Base-by-base conservation (phyloP, 2,113 vertebrate genomes). In the Rhadina sibilatrix region DNA sequence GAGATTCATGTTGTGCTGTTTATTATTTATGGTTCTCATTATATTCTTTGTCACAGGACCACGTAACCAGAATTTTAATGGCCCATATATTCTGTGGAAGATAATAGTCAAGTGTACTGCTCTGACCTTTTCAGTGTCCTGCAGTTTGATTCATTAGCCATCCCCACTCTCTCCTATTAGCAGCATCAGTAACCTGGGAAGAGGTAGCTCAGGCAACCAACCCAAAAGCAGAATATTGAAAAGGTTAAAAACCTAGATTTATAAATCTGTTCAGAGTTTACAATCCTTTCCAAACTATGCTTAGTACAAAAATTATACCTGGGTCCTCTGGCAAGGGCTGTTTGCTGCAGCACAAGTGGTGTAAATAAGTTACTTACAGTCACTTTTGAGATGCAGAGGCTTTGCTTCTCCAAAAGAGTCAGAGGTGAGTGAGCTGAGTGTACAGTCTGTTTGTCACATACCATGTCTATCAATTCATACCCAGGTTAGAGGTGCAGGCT, bases 1-100 rank as follows among this genome's bases (percentile, higher is more conserved):
- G 91, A 97, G 83, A 97, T 97, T 96, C 85, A 96, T 97, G 84
- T 95, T 93, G 65, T 94, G 84, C 47, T 97, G 86, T 96, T 98
- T 98, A 97, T 97, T 97, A 97, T 97, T 97, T 97, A 97, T 97
- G 87, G 86, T 93, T 95, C 94, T 97, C 94, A 97, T 98, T 97
- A 97, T 87, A 97, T 93, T 97, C 91, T 97, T 98, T 97, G 93
- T 97, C 96, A 97, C 83, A 96, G 91, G 90, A 96, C 37, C 81
- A 57, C 68, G 79, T 74, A 85, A 95, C 85, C 74, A n/a, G 74
- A 97, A 98, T 97, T 97, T 98, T 96, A 97, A 97, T 97, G 72
- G 83, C 88, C 92, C 97, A 93, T 97, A 97, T 97, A 97, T 96
- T 97, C 87, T 87, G 50, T 52, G 81, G 86, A 90, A 96, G 84